A percentile compares a stretch with the other conserved stretches of the same genome.
phyloP scores from a whole-genome alignment of 1,140 invertebrate species.

The Hypothenemus hampei region DNA sequence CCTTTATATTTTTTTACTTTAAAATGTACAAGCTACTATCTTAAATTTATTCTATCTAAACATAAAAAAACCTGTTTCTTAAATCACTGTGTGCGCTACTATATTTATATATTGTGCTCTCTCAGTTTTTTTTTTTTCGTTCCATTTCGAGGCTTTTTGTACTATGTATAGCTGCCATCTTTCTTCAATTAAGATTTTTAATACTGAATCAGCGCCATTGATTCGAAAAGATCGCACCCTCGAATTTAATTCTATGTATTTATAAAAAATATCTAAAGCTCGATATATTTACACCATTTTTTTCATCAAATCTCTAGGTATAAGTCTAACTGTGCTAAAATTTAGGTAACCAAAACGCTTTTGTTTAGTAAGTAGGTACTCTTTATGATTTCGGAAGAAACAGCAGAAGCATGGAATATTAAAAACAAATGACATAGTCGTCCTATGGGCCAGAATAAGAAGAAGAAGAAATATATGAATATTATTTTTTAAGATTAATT shows the following conservation, averaged over 20 bases:
- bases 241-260: constrained; percentile 21
- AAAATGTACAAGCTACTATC: constrained; percentile 19
- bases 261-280: constrained; percentile 31
- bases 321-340: constrained; percentile 14
- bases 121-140: too few relatives aligned
- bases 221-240: constrained; percentile 15
- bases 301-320: background rate
- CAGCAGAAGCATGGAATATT: background rate
- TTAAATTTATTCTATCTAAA: constrained; percentile 23
- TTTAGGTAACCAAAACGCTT: constrained; percentile 27
- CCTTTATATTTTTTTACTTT: constrained; percentile 8
- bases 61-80: constrained; percentile 16
- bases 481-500: too few relatives aligned
- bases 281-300: constrained; percentile 16
- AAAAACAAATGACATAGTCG: too few relatives aligned
- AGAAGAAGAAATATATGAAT: too few relatives aligned
- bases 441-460: too few relatives aligned
- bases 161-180: constrained; percentile 18
- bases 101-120: constrained; percentile 14
- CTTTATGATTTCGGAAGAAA: background rate
- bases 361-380: too few relatives aligned
- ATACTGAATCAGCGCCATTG: constrained; percentile 14
- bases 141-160: constrained; percentile 13
- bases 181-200: constrained; percentile 2
- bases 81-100: constrained; percentile 21